Evolutionary conservation across 2,888 invertebrate species (phyloP).

Genomic region (Blera fallax): DNA sequence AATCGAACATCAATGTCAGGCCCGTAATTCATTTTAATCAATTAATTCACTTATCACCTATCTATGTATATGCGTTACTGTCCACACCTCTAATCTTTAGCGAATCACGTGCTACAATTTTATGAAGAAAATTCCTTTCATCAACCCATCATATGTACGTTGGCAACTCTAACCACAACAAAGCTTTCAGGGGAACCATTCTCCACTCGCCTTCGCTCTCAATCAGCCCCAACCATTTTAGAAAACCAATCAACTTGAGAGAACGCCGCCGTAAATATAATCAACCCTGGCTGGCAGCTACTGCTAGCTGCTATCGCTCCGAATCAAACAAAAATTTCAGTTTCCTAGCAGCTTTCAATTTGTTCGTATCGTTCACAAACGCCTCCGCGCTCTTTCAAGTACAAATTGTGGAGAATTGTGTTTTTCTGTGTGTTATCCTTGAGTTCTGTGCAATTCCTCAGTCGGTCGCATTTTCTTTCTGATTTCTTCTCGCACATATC

Average conservation of each 20-base stretch:
- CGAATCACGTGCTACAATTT: background rate
- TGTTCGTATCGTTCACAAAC: conserved; percentile 16
- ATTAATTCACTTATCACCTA: background rate
- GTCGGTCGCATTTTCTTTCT: background rate
- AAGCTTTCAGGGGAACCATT: background rate
- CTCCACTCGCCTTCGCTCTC: background rate
- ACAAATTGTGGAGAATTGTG: conserved; percentile 55
- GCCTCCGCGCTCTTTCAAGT: conserved; percentile 23
- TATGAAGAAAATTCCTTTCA: background rate
- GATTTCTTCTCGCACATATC: background rate
- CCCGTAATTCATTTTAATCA: background rate
- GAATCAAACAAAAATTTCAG: conserved; percentile 64
- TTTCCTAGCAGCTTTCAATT: conserved; percentile 66
- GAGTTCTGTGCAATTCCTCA: conserved; percentile 7
- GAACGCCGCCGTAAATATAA: conserved; percentile 17
- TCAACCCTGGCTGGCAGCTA: conserved; percentile 55
- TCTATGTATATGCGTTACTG: background rate
- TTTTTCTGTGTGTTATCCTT: conserved; percentile 38
- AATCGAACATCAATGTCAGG: background rate
- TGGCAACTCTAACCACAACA: conserved; percentile 36
- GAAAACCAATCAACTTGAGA: background rate
- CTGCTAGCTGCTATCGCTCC: conserved; percentile 9
- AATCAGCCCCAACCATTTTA: conserved; percentile 4
- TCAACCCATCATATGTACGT: background rate
- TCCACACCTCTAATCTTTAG: background rate